Evolutionary conservation across 2,797 vertebrate genomes (phyloP).

Genomic region (Molossus molossus): DNA sequence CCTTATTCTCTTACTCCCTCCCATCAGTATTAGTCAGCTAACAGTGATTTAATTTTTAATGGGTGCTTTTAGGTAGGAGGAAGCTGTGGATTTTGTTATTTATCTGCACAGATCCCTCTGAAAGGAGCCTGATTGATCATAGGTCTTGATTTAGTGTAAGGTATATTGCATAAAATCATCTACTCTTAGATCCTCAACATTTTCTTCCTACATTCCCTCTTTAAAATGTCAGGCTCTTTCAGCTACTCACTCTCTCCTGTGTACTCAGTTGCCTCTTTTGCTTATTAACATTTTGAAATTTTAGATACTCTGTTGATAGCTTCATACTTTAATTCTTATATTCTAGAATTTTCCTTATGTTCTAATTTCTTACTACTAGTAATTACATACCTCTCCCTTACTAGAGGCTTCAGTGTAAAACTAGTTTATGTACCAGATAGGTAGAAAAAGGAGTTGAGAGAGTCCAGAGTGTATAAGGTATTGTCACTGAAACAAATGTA

Average conservation of each 20-base stretch:
- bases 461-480: background rate
- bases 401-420: background rate
- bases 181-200: background rate
- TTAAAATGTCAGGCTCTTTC: background rate
- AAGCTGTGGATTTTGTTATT: background rate
- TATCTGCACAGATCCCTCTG: background rate
- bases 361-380: conserved; percentile 15
- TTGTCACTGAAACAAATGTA: background rate
- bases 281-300: background rate
- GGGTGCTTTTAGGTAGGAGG: background rate
- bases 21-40: background rate
- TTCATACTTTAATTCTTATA: conserved; percentile 6
- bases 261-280: background rate
- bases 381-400: background rate
- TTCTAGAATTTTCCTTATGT: background rate
- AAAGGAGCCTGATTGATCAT: background rate
- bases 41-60: background rate
- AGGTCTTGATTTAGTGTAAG: background rate
- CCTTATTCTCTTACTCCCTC: background rate
- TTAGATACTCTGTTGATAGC: background rate
- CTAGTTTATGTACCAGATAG: background rate
- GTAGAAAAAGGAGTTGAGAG: conserved; percentile 15
- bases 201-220: background rate
- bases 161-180: background rate
- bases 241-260: background rate